phyloP scores from a whole-genome alignment of 2,888 invertebrate species.

The Dolichopus griseipennis region DNA sequence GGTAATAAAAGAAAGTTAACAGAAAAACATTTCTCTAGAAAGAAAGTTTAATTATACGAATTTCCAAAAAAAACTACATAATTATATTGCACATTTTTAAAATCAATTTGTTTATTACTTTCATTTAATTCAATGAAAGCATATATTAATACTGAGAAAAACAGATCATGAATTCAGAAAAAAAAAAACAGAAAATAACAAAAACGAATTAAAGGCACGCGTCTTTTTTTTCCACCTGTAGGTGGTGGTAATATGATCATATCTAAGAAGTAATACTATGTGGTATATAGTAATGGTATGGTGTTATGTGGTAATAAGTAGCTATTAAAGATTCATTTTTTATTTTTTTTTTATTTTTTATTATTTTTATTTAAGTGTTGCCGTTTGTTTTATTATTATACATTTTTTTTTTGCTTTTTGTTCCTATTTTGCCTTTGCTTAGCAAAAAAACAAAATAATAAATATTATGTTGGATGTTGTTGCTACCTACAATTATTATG shows the following conservation, averaged over 20 bases:
- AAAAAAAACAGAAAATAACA: too few relatives aligned
- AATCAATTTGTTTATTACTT: too few relatives aligned
- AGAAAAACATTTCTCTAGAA: too few relatives aligned
- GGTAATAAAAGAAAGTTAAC: too few relatives aligned
- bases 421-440: too few relatives aligned
- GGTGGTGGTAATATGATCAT: neutral
- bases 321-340: neutral
- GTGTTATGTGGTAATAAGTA: neutral
- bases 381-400: neutral
- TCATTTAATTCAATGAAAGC: too few relatives aligned
- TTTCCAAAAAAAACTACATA: too few relatives aligned
- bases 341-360: neutral
- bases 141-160: too few relatives aligned
- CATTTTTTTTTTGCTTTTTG: too few relatives aligned
- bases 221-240: neutral
- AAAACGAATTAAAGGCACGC: neutral
- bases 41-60: too few relatives aligned
- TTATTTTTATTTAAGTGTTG: neutral
- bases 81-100: too few relatives aligned
- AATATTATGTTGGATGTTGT: neutral
- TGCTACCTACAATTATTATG: neutral
- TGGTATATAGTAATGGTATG: neutral
- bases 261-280: neutral
- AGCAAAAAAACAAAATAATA: neutral
- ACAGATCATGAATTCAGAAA: too few relatives aligned